phyloP scores from a whole-genome alignment of 2,113 vertebrate genomes.

The Platysteira castanea region DNA sequence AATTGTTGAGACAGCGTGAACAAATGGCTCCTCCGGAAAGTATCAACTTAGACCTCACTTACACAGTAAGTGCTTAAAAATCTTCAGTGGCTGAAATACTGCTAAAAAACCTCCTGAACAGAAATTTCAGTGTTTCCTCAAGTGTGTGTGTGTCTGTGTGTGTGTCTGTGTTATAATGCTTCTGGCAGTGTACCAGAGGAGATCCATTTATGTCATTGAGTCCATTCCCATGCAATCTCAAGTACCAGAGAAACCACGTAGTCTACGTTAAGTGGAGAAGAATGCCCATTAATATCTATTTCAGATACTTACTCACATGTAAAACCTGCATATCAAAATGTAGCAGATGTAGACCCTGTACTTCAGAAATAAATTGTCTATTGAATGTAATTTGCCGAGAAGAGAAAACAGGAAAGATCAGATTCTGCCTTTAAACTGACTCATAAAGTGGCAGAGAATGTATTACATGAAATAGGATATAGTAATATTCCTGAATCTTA shows the following conservation, averaged over 20 bases:
- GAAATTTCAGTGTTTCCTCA: not conserved
- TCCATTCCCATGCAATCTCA: not conserved
- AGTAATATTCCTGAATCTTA: not conserved
- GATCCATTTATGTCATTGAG: fast-evolving
- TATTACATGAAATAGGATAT: not conserved
- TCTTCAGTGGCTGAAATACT: not conserved
- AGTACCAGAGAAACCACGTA: not conserved
- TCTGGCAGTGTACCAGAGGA: not conserved
- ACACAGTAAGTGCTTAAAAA: constrained; percentile 81
- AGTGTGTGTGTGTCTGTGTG: not conserved
- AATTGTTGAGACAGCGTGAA: constrained; percentile 87
- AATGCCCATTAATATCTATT: not conserved
- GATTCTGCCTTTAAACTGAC: not conserved
- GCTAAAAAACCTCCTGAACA: not conserved
- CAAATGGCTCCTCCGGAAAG: constrained; percentile 81
- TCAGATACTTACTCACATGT: not conserved
- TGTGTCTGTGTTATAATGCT: not conserved
- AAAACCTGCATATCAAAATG: not conserved
- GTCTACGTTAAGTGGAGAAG: not conserved
- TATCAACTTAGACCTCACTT: constrained; percentile 91
- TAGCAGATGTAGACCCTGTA: not conserved
- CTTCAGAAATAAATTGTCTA: not conserved
- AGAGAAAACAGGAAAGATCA: not conserved
- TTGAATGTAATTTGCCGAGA: not conserved
- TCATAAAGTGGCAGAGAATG: not conserved